Percentiles rank a stretch among this genome's conserved stretches.
Conservation (phyloP, 1,140 invertebrate species). For the Drosophila athabasca region DNA sequence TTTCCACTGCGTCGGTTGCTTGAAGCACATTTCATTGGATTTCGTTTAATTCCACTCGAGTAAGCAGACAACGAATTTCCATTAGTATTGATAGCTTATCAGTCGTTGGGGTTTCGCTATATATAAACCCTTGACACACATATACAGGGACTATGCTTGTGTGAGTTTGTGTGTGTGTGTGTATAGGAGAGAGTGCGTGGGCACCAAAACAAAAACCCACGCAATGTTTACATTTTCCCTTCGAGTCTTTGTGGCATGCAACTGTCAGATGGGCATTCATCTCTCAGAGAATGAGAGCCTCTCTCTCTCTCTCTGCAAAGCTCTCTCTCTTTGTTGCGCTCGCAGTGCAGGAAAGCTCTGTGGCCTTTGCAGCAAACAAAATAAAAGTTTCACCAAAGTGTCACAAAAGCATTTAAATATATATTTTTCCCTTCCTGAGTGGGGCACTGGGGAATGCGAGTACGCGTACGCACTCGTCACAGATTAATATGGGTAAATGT, state of each 20-base stretch:
- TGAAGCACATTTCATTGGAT: constrained; percentile 56
- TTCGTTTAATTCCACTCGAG: constrained; percentile 62
- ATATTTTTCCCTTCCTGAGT: constrained; percentile 22
- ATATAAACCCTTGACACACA: constrained; percentile 31
- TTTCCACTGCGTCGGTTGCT: constrained; percentile 13
- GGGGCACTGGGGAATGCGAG: background rate
- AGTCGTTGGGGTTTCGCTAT: constrained; percentile 42
- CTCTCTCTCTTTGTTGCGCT: constrained; percentile 1
- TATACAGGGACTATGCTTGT: too few species aligned
- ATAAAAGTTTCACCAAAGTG: constrained; percentile 47
- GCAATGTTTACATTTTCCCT: constrained; percentile 76
- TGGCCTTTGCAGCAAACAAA: constrained; percentile 61
- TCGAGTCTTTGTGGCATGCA: constrained; percentile 50
- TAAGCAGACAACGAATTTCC: constrained; percentile 52
- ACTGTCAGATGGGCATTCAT: constrained; percentile 72
- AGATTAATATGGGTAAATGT: constrained; percentile 35
- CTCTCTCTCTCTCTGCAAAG: constrained; percentile 24
- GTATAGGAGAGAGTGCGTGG: constrained; percentile 1
- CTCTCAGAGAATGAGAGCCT: constrained; percentile 31
- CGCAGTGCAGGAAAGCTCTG: constrained; percentile 60
- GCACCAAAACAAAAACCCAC: constrained; percentile 74
- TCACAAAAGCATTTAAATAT: constrained; percentile 53
- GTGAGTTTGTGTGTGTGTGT: background rate
- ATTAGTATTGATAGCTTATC: constrained; percentile 66
- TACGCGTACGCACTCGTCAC: constrained; percentile 33